Percentiles rank a stretch among this genome's conserved stretches.
phyloP scores from a whole-genome alignment of 1,140 invertebrate genomes.

The Plodia interpunctella region DNA sequence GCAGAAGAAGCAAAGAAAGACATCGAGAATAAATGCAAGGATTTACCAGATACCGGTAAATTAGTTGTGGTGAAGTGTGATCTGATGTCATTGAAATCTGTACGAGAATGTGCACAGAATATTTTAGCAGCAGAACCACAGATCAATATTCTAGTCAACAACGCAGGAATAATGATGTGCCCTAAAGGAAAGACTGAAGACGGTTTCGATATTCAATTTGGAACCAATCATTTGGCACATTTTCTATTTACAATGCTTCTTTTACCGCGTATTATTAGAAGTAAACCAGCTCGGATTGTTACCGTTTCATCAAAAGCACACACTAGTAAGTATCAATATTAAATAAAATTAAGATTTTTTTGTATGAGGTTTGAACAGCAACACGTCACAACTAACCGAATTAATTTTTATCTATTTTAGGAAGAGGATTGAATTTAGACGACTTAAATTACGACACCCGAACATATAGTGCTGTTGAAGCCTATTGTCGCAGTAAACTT shows the following conservation, averaged over 20 bases:
- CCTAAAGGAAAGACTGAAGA: constrained; percentile 83
- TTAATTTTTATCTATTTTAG: constrained; percentile 49
- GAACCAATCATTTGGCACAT: constrained; percentile 89
- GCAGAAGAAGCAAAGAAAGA: constrained; percentile 74
- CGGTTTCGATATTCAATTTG: constrained; percentile 90
- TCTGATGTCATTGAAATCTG: constrained; percentile 83
- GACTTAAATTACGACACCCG: constrained; percentile 82
- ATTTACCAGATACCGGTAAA: constrained; percentile 74
- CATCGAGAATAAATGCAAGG: constrained; percentile 66
- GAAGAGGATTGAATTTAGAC: constrained; percentile 81
- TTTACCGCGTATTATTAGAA: constrained; percentile 81
- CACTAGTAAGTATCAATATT: constrained; percentile 58
- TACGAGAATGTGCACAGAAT: constrained; percentile 82
- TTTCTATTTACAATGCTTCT: constrained; percentile 91
- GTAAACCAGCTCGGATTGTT: constrained; percentile 78
- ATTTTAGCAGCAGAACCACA: constrained; percentile 79
- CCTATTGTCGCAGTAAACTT: constrained; percentile 86
- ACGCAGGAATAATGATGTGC: constrained; percentile 88
- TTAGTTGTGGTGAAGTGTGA: constrained; percentile 81
- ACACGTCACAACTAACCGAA: not conserved
- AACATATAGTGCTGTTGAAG: constrained; percentile 77
- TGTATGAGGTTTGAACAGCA: no score
- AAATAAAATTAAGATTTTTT: no score
- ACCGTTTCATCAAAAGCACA: constrained; percentile 77
- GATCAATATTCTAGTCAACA: constrained; percentile 88